Base-by-base conservation (phyloP, 2,888 invertebrate species). In the Eristalinus sepulchralis region DNA sequence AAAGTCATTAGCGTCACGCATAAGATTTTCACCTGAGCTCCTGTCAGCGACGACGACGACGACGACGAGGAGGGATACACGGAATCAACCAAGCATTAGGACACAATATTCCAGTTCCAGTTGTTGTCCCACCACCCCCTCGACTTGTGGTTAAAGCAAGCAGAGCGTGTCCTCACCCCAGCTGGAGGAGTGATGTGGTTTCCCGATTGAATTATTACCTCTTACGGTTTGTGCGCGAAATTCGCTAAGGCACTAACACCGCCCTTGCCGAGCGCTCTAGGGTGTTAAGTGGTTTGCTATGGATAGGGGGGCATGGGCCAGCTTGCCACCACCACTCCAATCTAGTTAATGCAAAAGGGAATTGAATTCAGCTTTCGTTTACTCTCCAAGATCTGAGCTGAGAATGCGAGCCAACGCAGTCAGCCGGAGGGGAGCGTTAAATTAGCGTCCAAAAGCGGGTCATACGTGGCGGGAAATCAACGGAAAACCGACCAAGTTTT, bases 1-100 rank as follows among this genome's bases (percentile, higher is more conserved):
- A n/a, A 70, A 78, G 63, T 70, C 64, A 78, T 78, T 78, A 78
- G 63, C 78, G 78, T 70, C 78, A 78, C 78, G 78, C 78, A 70
- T 78, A 70, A 70, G 78, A 78, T 78, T 71, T 78, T 57, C 78
- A 78, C 78, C 70, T 78, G 78, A 70, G 70, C 62, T 55, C 24
- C 24, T 22, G 24, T 1, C 57, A 11, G 27, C 34, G 10, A 24
- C 24, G 47, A 17, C 47, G 47, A 17, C 22, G 55, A 55, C 57
- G 57, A 10, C 1, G 57, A 10, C 13, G 24, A 24, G 8, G 13
- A 24, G 57, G 24, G 24, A 24, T 59, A 66, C 39, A 59, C 22
- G 24, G 17, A 75, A 76, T 33, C 63, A 36, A 24, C 33, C 33
- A 67, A 24, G 13, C 34, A 20, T 55, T 60, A 77, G 68, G 77